phyloP scores from a whole-genome alignment of 2,888 invertebrate genomes.

The Drosophila merina region DNA sequence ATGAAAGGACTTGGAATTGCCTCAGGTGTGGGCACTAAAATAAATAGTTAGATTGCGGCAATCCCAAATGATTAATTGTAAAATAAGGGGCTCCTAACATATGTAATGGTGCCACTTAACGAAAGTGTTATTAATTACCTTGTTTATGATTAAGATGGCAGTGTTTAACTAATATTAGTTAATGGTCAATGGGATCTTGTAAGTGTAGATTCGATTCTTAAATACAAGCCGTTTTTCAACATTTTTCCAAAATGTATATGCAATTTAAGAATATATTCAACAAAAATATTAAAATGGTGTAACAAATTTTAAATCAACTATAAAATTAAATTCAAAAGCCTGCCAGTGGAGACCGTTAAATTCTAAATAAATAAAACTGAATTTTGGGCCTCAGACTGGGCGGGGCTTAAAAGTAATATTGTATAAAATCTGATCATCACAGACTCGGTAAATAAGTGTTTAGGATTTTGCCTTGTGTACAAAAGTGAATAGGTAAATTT shows the following conservation, averaged over 20 bases:
- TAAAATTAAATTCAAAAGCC: not conserved
- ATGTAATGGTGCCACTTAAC: not conserved
- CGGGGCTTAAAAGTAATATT: not conserved
- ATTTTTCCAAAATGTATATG: not conserved
- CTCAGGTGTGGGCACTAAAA: not conserved
- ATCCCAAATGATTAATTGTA: constrained; percentile 1
- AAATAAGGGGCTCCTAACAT: not conserved
- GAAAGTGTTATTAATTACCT: not conserved
- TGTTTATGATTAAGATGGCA: not conserved
- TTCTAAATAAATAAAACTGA: not conserved
- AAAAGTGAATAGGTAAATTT: not conserved
- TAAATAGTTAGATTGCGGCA: not conserved
- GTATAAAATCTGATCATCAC: not conserved
- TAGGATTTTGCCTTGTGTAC: not conserved
- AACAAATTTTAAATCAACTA: not conserved
- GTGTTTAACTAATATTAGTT: not conserved
- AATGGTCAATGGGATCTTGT: not conserved
- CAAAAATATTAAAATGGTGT: not conserved
- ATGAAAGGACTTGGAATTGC: constrained; percentile 2
- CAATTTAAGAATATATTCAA: not conserved
- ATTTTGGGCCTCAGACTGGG: not conserved
- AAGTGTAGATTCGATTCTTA: not conserved
- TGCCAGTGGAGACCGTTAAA: not conserved
- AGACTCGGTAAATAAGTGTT: not conserved
- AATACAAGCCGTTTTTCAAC: not conserved